phyloP scores from a whole-genome alignment of 2,113 vertebrate species.

The Columba livia region DNA sequence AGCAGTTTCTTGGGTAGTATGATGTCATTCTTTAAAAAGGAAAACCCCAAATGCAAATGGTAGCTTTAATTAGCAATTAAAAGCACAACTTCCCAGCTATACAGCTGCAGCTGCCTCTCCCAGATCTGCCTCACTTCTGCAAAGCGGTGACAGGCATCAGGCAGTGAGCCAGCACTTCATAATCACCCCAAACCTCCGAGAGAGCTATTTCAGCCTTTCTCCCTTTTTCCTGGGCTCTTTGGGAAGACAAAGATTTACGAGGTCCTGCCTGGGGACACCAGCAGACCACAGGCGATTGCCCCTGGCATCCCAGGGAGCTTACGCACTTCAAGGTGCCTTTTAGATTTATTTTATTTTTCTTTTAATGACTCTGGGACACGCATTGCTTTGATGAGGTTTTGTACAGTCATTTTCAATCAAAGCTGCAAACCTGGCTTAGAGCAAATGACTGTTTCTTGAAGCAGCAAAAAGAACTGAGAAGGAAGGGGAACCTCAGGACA shows the following conservation, averaged over 20 bases:
- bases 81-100: background rate
- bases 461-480: background rate
- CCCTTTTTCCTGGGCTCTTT: background rate
- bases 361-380: background rate
- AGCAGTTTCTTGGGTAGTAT: background rate
- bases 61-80: conserved; percentile 33
- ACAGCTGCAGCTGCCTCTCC: conserved; percentile 2
- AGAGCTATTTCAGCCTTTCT: background rate
- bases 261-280: background rate
- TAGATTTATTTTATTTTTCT: background rate
- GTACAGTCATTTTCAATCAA: conserved; percentile 41
- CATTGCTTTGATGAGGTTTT: background rate
- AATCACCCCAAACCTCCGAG: background rate
- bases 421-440: conserved; percentile 20
- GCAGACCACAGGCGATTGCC: background rate
- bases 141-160: background rate
- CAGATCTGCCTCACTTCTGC: background rate
- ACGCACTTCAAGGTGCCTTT: background rate
- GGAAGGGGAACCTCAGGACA: background rate
- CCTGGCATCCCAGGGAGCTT: background rate
- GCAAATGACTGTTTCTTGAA: background rate
- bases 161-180: conserved; percentile 5
- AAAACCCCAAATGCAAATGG: conserved; percentile 33
- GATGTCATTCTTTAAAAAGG: background rate
- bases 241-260: background rate